Conservation (phyloP, 2,888 invertebrate species). For the Athalia circularis region DNA sequence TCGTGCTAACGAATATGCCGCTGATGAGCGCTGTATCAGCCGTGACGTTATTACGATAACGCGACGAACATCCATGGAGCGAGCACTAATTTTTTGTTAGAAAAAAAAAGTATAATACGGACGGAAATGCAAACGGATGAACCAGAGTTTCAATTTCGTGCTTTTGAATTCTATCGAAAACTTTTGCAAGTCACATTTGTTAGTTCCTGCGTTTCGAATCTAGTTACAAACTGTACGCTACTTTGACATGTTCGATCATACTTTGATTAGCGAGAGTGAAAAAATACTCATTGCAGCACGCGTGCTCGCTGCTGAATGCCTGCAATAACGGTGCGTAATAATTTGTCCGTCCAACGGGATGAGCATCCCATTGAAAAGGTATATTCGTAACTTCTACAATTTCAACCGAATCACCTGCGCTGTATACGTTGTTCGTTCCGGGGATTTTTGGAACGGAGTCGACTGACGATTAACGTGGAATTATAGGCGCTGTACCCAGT, state of each 20-base stretch:
- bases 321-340: not conserved
- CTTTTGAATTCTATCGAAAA: no score
- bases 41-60: no score
- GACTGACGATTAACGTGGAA: constrained; percentile 3
- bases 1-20: no score
- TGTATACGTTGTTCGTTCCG: not conserved
- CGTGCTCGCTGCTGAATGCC: constrained; percentile 6
- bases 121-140: not conserved
- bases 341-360: constrained; percentile 14
- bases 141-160: not conserved
- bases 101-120: no score
- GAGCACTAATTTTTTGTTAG: no score
- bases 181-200: no score
- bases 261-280: no score
- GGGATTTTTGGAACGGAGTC: not conserved
- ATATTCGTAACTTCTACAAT: constrained; percentile 25
- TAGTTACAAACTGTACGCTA: no score
- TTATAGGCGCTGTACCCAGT: constrained; percentile 11
- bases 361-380: constrained; percentile 6
- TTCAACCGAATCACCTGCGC: not conserved
- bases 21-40: no score
- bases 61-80: no score
- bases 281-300: not conserved
- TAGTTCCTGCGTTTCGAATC: no score
- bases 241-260: no score